Percentiles rank a stretch among this genome's conserved stretches.
phyloP scores from a whole-genome alignment of 2,113 vertebrate species.

The Tricholaema leucomelas region DNA sequence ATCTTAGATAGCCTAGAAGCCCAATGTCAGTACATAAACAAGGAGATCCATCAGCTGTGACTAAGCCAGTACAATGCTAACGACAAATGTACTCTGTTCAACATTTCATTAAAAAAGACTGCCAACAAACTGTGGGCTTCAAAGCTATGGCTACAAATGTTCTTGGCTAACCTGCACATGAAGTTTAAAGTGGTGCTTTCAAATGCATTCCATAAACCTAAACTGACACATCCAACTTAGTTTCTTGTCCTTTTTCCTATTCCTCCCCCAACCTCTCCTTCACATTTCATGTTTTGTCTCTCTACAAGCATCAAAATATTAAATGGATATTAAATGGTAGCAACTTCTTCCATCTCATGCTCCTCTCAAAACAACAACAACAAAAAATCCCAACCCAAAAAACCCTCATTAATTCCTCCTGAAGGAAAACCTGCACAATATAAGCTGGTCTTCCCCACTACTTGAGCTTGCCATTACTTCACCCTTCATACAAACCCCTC shows the following conservation, averaged over 20 bases:
- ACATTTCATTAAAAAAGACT: not conserved
- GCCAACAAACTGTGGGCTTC: not conserved
- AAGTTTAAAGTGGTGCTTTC: not conserved
- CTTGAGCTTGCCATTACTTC: not conserved
- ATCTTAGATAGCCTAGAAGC: not conserved
- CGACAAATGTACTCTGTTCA: not conserved
- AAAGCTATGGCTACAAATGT: not conserved
- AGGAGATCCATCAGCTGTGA: not conserved
- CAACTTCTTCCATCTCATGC: not conserved
- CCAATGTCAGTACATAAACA: not conserved
- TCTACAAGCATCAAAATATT: not conserved
- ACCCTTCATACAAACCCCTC: not conserved
- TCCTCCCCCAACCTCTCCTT: not conserved
- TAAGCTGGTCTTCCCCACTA: not conserved
- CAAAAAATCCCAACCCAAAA: no score
- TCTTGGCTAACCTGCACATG: not conserved
- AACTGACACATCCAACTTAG: not conserved
- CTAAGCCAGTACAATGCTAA: not conserved
- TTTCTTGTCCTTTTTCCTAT: not conserved
- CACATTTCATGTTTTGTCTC: slow-evolving; percentile 1
- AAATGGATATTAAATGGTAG: not conserved
- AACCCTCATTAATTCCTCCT: not conserved
- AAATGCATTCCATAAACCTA: not conserved
- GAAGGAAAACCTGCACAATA: not conserved
- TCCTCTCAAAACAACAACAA: no score